A percentile compares a stretch with the other conserved stretches of the same genome.
Conservation (phyloP, 2,888 invertebrate genomes). For the Ormyrus rosae region DNA sequence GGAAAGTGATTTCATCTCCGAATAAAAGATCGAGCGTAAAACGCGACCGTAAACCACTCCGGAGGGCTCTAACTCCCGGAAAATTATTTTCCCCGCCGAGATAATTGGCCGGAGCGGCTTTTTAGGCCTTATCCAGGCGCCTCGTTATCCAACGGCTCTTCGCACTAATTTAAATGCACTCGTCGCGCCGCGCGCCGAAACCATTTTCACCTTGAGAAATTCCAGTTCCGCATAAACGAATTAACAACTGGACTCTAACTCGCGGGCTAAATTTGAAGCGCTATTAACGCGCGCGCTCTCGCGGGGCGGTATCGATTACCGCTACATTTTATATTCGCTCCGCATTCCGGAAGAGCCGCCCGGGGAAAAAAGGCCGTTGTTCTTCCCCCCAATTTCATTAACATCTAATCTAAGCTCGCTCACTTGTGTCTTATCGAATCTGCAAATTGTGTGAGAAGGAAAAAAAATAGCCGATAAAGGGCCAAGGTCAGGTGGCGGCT, state of each 20-base stretch:
- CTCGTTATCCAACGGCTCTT: background rate
- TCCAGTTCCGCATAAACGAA: background rate
- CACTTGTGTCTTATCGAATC: background rate
- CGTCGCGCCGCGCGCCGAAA: background rate
- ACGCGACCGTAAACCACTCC: too few species aligned
- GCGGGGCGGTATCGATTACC: slow-evolving; percentile 26
- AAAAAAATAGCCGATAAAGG: background rate
- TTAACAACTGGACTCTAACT: slow-evolving; percentile 4
- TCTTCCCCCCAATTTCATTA: too few species aligned
- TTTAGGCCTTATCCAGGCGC: background rate
- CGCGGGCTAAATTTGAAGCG: background rate
- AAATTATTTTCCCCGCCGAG: too few species aligned
- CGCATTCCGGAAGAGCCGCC: too few species aligned
- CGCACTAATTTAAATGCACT: background rate
- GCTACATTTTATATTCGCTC: background rate
- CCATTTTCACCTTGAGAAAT: slow-evolving; percentile 32
- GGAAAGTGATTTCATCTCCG: too few species aligned
- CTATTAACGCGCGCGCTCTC: slow-evolving; percentile 4
- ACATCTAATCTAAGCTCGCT: too few species aligned
- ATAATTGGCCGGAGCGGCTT: background rate
- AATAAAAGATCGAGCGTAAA: too few species aligned
- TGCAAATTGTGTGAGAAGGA: background rate
- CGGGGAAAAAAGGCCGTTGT: too few species aligned
- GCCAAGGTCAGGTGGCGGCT: slow-evolving; percentile 21
- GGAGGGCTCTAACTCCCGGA: too few species aligned